These are phyloP conservation scores for Lithodes maja DNA, from an alignment of 2,888 invertebrate species.

Conservation along the genomic window DNA sequence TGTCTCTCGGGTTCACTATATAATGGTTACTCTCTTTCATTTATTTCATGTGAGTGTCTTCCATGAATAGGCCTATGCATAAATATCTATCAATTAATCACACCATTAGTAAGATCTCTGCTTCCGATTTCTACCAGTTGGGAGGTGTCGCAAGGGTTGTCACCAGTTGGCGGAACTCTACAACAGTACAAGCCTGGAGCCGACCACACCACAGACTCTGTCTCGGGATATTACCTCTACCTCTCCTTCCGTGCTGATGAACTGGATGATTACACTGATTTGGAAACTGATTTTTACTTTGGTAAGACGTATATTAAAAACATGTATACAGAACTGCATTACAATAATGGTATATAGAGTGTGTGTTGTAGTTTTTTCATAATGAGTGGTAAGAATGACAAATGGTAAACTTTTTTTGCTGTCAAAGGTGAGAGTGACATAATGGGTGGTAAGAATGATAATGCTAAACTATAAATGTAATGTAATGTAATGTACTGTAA, in stretches of 20 bases:
- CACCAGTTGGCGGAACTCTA: background rate
- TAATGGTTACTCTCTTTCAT: no score
- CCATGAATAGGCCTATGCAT: no score
- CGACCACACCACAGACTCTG: slow-evolving; percentile 5
- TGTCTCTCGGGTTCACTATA: no score
- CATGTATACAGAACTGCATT: background rate
- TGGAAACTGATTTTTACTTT: background rate
- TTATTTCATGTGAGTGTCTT: no score
- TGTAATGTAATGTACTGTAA: no score
- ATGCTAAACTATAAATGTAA: no score
- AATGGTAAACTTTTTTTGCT: no score
- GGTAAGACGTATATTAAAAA: background rate
- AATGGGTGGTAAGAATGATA: background rate
- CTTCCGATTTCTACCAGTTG: background rate
- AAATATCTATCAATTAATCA: no score
- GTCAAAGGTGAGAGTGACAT: background rate
- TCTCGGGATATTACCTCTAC: slow-evolving; percentile 22
- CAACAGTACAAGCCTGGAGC: slow-evolving; percentile 29
- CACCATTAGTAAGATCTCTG: no score
- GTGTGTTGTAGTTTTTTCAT: no score
- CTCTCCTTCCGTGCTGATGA: background rate
- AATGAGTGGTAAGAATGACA: no score
- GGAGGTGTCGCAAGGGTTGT: background rate
- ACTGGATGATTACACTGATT: slow-evolving; percentile 1
- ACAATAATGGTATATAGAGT: no score